Evolutionary conservation across 2,888 invertebrate genomes (phyloP).

Genomic region (Nomada ruficornis): DNA sequence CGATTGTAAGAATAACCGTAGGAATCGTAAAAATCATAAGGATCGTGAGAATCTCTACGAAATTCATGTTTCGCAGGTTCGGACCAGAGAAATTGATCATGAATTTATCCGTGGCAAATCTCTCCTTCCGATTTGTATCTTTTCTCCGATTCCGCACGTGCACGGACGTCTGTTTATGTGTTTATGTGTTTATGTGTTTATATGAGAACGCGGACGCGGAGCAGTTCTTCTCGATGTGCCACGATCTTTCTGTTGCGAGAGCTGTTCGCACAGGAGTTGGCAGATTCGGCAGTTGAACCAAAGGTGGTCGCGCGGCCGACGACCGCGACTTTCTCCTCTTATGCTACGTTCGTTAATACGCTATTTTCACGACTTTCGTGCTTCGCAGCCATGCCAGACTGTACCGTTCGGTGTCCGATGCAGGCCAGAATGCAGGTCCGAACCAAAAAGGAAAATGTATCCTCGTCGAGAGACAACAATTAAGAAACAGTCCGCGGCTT

Average conservation of each 20-base stretch:
- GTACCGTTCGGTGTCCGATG: conserved; percentile 49
- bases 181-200: too few species aligned
- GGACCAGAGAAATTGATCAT: background rate
- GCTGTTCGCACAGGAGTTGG: conserved; percentile 61
- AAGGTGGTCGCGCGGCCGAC: conserved; percentile 73
- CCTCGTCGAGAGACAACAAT: conserved; percentile 31
- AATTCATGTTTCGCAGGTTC: background rate
- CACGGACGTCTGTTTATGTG: background rate
- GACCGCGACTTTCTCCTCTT: conserved; percentile 83
- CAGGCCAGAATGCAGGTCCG: conserved; percentile 25
- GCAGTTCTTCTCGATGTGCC: background rate
- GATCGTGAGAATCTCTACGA: background rate
- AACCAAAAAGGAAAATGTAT: conserved; percentile 30
- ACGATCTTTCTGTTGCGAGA: conserved; percentile 47
- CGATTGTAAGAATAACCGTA: background rate
- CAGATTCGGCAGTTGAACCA: conserved; percentile 70
- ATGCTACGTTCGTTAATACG: conserved; percentile 82
- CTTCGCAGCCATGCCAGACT: conserved; percentile 52
- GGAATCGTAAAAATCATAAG: background rate
- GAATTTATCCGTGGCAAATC: background rate
- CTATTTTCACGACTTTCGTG: conserved; percentile 76
- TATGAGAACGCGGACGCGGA: background rate
- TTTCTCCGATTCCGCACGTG: background rate
- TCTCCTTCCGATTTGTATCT: background rate
- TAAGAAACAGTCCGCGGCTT: conserved; percentile 26